Base-by-base conservation (phyloP, 2,888 invertebrate species). In the Zhuqinia jingwanae region DNA sequence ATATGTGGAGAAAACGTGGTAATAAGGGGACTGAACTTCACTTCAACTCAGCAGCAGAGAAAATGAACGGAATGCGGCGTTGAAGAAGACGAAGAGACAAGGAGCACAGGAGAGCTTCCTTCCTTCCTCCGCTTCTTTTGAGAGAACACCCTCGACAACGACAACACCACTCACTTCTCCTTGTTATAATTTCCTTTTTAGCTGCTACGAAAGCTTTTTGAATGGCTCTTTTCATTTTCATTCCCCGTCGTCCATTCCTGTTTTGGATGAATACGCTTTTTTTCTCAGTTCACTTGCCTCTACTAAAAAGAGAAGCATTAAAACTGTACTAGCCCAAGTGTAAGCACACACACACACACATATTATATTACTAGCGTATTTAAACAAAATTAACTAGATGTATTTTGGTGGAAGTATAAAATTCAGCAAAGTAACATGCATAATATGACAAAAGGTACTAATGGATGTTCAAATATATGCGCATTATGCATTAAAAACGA, bases 51-150 rank as follows among this genome's bases (percentile, higher is more conserved):
- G 60, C 60, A 60, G 60, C 5, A 15, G 13, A 11, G 63, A 25
- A 63, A 30, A 65, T 65, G 30, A 30, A 70, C 25, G 70, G 50
- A 70, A 70, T 47, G 22, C 15, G 13, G 22, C 45, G 10, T 42
- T 42, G 45, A 5, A 25, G 20, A 70, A 25, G 70, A 15, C 11
- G 17, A 63, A 47, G 70, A 60, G 60, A 60, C 22, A 22, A 60
- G 22, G 25, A 60, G 53, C 22, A 68, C 30, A 36, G n/a, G 53
- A 75, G 75, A 75, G 56, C 53, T 75, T 75, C 75, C 75, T 75
- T 75, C 75, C 75, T 75, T 75, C 73, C 50, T 22, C 73, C 50
- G 11, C 22, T 36, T 56, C 56, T 75, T 56, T 36, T 65, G 30
- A 65, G 30, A 36, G 36, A 30, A 17, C 65, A 42, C 60, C 68